Percentiles rank a stretch among this genome's conserved stretches.
These are phyloP conservation scores for Coregonus suidteri DNA, from an alignment of 2,797 vertebrate genomes.

Conservation along the genomic window DNA sequence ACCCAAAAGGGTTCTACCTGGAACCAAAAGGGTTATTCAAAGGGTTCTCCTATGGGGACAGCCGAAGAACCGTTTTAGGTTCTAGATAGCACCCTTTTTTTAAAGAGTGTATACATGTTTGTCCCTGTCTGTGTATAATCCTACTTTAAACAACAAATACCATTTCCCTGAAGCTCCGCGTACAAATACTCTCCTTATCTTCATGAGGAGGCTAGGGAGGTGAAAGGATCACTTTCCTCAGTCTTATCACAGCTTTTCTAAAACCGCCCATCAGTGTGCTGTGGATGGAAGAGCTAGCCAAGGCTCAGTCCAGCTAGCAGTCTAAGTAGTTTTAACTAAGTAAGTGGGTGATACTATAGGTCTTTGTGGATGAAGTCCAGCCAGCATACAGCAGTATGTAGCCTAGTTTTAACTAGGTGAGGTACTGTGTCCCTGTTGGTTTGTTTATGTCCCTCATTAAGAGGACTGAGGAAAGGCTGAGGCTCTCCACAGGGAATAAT, in stretches of 20 bases:
- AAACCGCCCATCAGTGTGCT: constrained; percentile 1
- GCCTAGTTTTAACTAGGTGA: not conserved
- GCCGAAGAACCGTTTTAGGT: too few relatives aligned
- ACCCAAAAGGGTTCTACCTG: too few relatives aligned
- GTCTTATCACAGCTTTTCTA: constrained; percentile 11
- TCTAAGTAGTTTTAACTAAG: not conserved
- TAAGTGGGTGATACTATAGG: not conserved
- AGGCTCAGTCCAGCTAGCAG: not conserved
- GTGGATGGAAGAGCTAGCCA: not conserved
- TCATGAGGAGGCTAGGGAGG: constrained; percentile 34
- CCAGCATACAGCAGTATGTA: not conserved
- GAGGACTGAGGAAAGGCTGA: constrained; percentile 28
- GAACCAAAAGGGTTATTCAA: too few relatives aligned
- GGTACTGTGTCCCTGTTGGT: constrained; percentile 15
- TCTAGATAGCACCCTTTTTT: not conserved
- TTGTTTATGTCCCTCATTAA: constrained; percentile 56
- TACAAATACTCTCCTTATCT: constrained; percentile 19
- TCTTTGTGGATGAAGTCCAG: not conserved
- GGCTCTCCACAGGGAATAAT: constrained; percentile 49
- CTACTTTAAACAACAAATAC: constrained; percentile 38
- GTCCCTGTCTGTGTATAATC: not conserved
- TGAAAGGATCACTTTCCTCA: constrained; percentile 2
- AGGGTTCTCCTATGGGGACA: too few relatives aligned
- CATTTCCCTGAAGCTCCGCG: constrained; percentile 18
- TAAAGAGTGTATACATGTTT: not conserved